Evolutionary conservation across 1,140 invertebrate genomes (phyloP).

Genomic region (Diabrotica virgifera): DNA sequence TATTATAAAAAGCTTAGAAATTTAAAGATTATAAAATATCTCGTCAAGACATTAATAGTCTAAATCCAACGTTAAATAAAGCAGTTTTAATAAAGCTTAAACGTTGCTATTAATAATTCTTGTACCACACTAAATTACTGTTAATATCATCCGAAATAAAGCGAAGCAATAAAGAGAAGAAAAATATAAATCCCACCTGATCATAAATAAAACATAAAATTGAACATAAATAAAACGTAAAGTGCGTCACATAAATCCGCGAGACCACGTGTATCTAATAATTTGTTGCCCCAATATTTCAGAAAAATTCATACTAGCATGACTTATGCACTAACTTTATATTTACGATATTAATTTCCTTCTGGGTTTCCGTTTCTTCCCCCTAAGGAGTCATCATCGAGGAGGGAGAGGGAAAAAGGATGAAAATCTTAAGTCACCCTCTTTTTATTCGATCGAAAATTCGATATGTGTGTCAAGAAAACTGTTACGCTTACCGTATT

Average conservation of each 20-base stretch:
- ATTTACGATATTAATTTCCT: constrained; percentile 48
- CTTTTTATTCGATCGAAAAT: background rate
- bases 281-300: constrained; percentile 45
- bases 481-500: background rate
- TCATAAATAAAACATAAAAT: constrained; percentile 33
- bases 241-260: constrained; percentile 42
- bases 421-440: background rate
- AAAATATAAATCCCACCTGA: constrained; percentile 19
- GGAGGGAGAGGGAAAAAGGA: background rate
- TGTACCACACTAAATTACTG: background rate
- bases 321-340: constrained; percentile 46
- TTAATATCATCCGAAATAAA: background rate
- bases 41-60: no score
- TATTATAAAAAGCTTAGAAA: no score
- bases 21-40: no score
- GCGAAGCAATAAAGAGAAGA: constrained; percentile 2
- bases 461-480: constrained; percentile 1
- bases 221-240: constrained; percentile 43
- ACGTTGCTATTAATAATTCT: background rate
- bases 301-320: constrained; percentile 43
- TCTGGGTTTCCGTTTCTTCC: constrained; percentile 33
- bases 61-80: no score
- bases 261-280: constrained; percentile 43
- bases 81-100: background rate
- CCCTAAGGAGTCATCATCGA: constrained; percentile 23